Base-by-base conservation (phyloP, 2,797 vertebrate genomes). In the Micropoecilia bifurca region DNA sequence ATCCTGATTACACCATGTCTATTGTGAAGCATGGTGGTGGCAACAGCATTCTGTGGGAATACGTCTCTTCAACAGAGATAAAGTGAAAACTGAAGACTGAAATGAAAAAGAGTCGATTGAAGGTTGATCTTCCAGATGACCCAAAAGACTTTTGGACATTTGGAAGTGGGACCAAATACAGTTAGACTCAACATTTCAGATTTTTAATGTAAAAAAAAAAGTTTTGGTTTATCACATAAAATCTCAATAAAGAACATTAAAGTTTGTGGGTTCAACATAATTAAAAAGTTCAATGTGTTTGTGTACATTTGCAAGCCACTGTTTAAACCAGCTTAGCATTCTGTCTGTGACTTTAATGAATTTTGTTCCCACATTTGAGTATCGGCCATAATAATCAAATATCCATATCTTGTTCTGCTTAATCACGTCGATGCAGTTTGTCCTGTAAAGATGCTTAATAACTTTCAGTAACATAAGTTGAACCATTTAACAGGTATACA, bases 291-390 rank as follows among this genome's bases (percentile, higher is more conserved):
- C 14, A 8, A 18, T 71, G 39, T 25, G 41, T 71, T 45, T 43
- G 68, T 46, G 43, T 71, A 28, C 41, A 46, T 45, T 28, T 71
- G 41, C 13, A 28, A 46, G 43, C 41, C 25, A 71, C 41, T 71
- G 68, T 71, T 46, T 71, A n/a, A 71, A 78, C 75, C 4, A 0
- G 77, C 71, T 76, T 48, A 80, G 79, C 71, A 25, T 76, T 85
- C 74, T 90, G 87, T 87, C 73, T 87, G 41, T 45, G 88, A 87
- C 87, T 7, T 88, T 66, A 5, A 30, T 82, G 74, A 59, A 53
- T 55, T 75, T 79, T 83, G 71, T 77, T 45, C n/a, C 13, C 14
- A 43, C 74, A 81, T 78, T 89, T 89, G 36, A 81, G 86, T 74
- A 59, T 81, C 75, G 82, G 72, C 74, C 77, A 69, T 89, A 79